Evolutionary conservation across 2,113 vertebrate genomes (phyloP).

Genomic region (Phodopus roborovskii): DNA sequence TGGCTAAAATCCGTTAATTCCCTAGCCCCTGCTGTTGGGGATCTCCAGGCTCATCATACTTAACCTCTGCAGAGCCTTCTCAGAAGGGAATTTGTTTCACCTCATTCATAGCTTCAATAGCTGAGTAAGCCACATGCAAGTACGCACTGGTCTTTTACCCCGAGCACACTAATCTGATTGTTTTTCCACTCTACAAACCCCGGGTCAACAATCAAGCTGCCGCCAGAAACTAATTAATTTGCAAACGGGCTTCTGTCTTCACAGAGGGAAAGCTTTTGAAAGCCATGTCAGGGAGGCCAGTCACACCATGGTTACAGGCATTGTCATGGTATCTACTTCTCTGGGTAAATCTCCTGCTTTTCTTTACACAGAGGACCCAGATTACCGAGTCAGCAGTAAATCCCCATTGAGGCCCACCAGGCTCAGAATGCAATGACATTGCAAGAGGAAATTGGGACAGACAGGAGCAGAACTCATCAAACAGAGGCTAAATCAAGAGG

Average conservation of each 20-base stretch:
- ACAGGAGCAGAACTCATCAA: slow-evolving; percentile 84
- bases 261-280: slow-evolving; percentile 90
- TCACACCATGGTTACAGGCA: slow-evolving; percentile 87
- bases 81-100: slow-evolving; percentile 88
- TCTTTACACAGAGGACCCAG: slow-evolving; percentile 87
- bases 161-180: slow-evolving; percentile 91
- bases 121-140: slow-evolving; percentile 87
- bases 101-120: slow-evolving; percentile 86
- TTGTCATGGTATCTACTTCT: slow-evolving; percentile 87
- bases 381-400: slow-evolving; percentile 88
- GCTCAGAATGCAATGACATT: slow-evolving; percentile 78
- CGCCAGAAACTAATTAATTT: slow-evolving; percentile 92
- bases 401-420: slow-evolving; percentile 83
- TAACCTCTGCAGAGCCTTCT: slow-evolving; percentile 89
- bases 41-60: slow-evolving; percentile 89
- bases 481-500: slow-evolving; percentile 74
- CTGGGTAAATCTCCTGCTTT: slow-evolving; percentile 87
- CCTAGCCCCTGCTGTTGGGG: slow-evolving; percentile 45
- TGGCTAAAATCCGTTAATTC: slow-evolving; percentile 82
- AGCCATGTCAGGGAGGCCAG: slow-evolving; percentile 87
- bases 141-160: slow-evolving; percentile 85
- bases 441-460: slow-evolving; percentile 86
- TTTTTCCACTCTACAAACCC: slow-evolving; percentile 91
- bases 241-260: slow-evolving; percentile 90
- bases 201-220: slow-evolving; percentile 91